phyloP scores from a whole-genome alignment of 2,113 vertebrate genomes.

The Hassar affinis region DNA sequence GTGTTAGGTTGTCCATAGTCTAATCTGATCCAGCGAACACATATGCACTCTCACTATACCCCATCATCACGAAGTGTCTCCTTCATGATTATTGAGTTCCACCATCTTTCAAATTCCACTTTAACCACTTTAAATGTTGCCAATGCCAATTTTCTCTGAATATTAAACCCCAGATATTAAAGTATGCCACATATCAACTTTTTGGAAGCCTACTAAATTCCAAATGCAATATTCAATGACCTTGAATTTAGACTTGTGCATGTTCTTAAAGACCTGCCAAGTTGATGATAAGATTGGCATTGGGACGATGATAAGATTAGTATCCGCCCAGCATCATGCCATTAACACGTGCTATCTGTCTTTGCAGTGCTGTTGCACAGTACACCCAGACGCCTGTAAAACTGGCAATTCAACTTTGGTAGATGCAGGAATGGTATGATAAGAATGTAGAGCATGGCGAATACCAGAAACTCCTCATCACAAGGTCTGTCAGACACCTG shows the following conservation, averaged over 20 bases:
- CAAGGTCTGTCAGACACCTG: neutral
- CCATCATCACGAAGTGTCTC: too few species aligned
- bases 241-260: neutral
- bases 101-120: too few species aligned
- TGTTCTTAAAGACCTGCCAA: conserved; percentile 23
- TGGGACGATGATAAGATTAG: conserved; percentile 2
- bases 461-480: neutral
- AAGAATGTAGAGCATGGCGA: neutral
- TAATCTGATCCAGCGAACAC: too few species aligned
- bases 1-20: too few species aligned
- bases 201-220: neutral
- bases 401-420: neutral
- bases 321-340: neutral
- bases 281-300: conserved; percentile 3
- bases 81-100: too few species aligned
- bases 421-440: neutral
- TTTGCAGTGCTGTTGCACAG: neutral
- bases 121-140: too few species aligned
- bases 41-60: too few species aligned
- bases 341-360: neutral
- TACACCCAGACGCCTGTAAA: neutral
- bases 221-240: neutral
- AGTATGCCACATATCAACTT: too few species aligned
- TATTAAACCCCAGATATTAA: neutral
- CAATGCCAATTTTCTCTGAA: neutral